phyloP scores from a whole-genome alignment of 1,140 invertebrate species.

The Drosophila lowei region DNA sequence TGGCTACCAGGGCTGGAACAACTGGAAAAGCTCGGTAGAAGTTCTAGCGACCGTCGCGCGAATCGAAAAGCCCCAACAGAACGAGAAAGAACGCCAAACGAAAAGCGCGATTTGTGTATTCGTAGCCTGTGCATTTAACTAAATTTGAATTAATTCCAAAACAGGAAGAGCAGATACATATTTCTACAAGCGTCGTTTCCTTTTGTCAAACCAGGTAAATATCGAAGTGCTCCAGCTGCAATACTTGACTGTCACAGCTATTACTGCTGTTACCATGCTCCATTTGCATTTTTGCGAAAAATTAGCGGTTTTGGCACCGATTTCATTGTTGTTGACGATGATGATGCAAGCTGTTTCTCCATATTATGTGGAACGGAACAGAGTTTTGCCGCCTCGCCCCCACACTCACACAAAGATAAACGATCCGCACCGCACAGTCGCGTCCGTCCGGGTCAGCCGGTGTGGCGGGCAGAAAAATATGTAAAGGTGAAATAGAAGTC shows the following conservation, averaged over 20 bases:
- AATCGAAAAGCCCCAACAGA: too few species aligned
- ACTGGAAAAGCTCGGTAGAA: too few species aligned
- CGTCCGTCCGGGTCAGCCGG: constrained; percentile 18
- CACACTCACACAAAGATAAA: constrained; percentile 17
- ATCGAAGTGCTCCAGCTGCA: neutral
- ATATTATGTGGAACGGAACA: constrained; percentile 37
- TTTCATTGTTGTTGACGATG: constrained; percentile 33
- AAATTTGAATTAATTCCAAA: constrained; percentile 60
- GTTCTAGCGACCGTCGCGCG: too few species aligned
- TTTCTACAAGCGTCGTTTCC: constrained; percentile 24
- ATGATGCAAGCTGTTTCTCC: constrained; percentile 68
- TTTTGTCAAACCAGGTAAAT: constrained; percentile 60
- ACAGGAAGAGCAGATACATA: constrained; percentile 56
- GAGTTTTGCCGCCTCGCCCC: constrained; percentile 13
- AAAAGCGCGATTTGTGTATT: constrained; percentile 30
- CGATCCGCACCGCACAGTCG: constrained; percentile 34
- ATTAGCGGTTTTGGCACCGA: constrained; percentile 10
- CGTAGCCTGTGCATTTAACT: constrained; percentile 72
- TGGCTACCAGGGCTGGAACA: too few species aligned
- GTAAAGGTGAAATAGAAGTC: constrained; percentile 82
- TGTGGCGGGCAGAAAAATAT: constrained; percentile 41
- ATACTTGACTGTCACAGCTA: neutral
- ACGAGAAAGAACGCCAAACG: too few species aligned
- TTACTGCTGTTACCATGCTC: neutral
- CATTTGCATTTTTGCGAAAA: constrained; percentile 17